phyloP scores from a whole-genome alignment of 2,888 invertebrate species.

The Brassicogethes aeneus region DNA sequence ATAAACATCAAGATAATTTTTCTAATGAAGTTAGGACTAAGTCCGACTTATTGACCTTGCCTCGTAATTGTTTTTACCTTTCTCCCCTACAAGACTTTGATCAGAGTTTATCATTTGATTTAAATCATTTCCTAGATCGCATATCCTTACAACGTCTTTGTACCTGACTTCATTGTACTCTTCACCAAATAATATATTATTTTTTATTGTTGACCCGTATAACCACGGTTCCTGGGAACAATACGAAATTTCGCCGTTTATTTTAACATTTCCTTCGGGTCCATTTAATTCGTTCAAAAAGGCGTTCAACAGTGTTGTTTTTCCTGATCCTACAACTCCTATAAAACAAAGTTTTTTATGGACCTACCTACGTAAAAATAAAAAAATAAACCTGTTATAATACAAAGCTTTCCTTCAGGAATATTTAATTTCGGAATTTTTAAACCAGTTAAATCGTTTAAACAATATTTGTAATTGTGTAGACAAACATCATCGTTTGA shows the following conservation, averaged over 20 bases:
- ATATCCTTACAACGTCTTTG: conserved; percentile 51
- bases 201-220: conserved; percentile 50
- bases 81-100: conserved; percentile 65
- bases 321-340: conserved; percentile 56
- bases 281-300: conserved; percentile 35
- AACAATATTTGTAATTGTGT: no score
- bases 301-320: conserved; percentile 40
- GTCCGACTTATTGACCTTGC: no score
- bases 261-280: conserved; percentile 33
- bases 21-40: no score
- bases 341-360: conserved; percentile 49
- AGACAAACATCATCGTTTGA: neutral
- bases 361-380: no score
- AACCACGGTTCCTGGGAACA: conserved; percentile 55
- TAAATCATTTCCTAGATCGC: conserved; percentile 53
- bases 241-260: conserved; percentile 46
- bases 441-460: no score
- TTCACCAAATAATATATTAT: conserved; percentile 76
- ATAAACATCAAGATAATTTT: no score
- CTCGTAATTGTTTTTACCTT: no score
- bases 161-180: conserved; percentile 47
- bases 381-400: no score
- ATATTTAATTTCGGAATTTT: neutral
- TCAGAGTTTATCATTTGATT: conserved; percentile 45
- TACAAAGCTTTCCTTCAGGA: neutral